Percentiles rank a stretch among this genome's conserved stretches.
Conservation (phyloP, 2,888 invertebrate species). For the Drosophila pseudotakahashii region DNA sequence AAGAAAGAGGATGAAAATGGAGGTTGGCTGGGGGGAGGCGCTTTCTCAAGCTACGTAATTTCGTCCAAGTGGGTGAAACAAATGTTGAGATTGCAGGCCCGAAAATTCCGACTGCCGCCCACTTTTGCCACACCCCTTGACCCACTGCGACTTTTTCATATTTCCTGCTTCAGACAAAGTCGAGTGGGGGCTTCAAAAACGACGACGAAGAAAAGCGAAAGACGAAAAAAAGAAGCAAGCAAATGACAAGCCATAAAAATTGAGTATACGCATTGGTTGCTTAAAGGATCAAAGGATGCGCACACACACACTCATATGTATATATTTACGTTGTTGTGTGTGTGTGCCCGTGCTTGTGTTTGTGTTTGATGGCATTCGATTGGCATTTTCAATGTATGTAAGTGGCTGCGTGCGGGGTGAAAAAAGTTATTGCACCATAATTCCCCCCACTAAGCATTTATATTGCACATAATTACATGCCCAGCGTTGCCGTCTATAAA, state of each 20-base stretch:
- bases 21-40: slow-evolving; percentile 13
- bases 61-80: slow-evolving; percentile 70
- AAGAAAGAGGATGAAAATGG: slow-evolving; percentile 1
- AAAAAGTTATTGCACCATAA: slow-evolving; percentile 68
- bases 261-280: slow-evolving; percentile 73
- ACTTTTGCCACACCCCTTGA: slow-evolving; percentile 21
- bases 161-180: slow-evolving; percentile 50
- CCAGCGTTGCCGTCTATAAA: slow-evolving; percentile 39
- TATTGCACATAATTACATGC: slow-evolving; percentile 54
- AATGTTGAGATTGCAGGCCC: slow-evolving; percentile 66
- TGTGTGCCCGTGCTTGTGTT: slow-evolving; percentile 3
- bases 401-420: slow-evolving; percentile 49
- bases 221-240: slow-evolving; percentile 30
- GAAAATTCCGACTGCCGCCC: slow-evolving; percentile 45
- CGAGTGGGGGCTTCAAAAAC: slow-evolving; percentile 9
- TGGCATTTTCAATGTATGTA: slow-evolving; percentile 49
- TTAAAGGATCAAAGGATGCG: slow-evolving; percentile 64
- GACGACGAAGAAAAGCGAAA: background rate
- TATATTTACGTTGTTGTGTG: slow-evolving; percentile 10
- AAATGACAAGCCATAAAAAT: slow-evolving; percentile 78
- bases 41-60: slow-evolving; percentile 58
- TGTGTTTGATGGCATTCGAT: slow-evolving; percentile 38
- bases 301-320: slow-evolving; percentile 7
- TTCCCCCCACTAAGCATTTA: slow-evolving; percentile 51
- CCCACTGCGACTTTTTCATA: slow-evolving; percentile 50